These are phyloP conservation scores for Scaptodrosophila lebanonensis DNA, from an alignment of 1,140 invertebrate species.

Conservation along the genomic window DNA sequence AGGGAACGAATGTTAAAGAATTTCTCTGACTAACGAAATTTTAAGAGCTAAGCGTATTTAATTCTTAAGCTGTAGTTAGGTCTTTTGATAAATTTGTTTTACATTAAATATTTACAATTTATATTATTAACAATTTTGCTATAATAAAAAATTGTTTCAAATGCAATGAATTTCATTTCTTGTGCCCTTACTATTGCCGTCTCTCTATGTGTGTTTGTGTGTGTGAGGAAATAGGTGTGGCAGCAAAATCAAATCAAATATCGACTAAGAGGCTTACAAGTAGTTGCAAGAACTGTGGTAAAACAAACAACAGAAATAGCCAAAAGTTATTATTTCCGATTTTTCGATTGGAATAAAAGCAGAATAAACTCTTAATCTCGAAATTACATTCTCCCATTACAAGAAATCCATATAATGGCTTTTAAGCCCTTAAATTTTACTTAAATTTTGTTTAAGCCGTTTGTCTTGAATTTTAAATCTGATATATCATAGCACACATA, in stretches of 20 bases:
- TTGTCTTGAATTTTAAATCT: constrained; percentile 6
- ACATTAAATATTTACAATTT: constrained; percentile 21
- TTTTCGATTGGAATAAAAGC: no score
- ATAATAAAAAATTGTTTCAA: constrained; percentile 15
- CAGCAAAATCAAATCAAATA: no score
- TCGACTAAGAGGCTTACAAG: no score
- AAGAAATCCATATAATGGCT: no score
- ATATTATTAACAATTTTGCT: constrained; percentile 35
- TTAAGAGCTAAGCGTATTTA: constrained; percentile 3
- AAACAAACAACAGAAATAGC: no score
- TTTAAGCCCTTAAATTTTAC: no score
- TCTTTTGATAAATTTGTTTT: constrained; percentile 20
- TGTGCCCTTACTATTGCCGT: background rate
- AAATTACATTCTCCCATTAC: no score
- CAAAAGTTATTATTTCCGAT: no score
- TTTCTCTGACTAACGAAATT: constrained; percentile 4
- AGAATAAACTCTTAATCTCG: no score
- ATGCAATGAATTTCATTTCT: constrained; percentile 1
- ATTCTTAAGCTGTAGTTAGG: constrained; percentile 34
- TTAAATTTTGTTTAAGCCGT: background rate
- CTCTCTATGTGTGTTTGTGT: constrained; percentile 15
- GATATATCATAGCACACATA: no score
- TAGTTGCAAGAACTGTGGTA: no score
- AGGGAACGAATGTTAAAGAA: constrained; percentile 16
- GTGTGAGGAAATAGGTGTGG: no score